These are phyloP conservation scores for Zootermopsis nevadensis DNA, from an alignment of 2,888 invertebrate genomes.

Conservation along the genomic window DNA sequence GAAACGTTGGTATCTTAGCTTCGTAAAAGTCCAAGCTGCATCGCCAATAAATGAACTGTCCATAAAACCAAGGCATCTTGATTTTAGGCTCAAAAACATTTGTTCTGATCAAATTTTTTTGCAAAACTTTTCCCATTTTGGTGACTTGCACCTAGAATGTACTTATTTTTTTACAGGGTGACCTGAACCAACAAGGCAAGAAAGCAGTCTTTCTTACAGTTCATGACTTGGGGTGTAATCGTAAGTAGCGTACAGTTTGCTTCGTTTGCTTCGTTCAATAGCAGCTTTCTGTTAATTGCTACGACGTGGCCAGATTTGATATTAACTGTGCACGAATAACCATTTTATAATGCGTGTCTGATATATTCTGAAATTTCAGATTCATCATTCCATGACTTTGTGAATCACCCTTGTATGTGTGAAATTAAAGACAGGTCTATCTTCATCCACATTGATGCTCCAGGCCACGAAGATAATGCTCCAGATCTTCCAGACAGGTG, in stretches of 20 bases:
- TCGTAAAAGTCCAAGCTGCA: no score
- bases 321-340: no score
- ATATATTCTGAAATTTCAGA: conserved; percentile 68
- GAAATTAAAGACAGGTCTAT: conserved; percentile 87
- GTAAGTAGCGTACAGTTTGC: conserved; percentile 66
- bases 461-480: conserved; percentile 88
- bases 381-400: conserved; percentile 83
- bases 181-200: conserved; percentile 82
- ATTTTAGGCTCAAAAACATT: no score
- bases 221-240: conserved; percentile 88
- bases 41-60: no score
- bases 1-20: background rate
- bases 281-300: no score
- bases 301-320: no score
- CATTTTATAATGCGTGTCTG: no score
- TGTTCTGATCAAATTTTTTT: no score
- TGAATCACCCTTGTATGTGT: conserved; percentile 83
- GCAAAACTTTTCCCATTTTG: no score
- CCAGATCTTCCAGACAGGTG: conserved; percentile 80
- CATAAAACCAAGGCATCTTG: no score
- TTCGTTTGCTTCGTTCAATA: no score
- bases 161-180: conserved; percentile 72
- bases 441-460: conserved; percentile 88
- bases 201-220: conserved; percentile 88
- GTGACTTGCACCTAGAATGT: no score